Evolutionary conservation across 1,140 invertebrate genomes (phyloP).

Genomic region (Papilio polytes): DNA sequence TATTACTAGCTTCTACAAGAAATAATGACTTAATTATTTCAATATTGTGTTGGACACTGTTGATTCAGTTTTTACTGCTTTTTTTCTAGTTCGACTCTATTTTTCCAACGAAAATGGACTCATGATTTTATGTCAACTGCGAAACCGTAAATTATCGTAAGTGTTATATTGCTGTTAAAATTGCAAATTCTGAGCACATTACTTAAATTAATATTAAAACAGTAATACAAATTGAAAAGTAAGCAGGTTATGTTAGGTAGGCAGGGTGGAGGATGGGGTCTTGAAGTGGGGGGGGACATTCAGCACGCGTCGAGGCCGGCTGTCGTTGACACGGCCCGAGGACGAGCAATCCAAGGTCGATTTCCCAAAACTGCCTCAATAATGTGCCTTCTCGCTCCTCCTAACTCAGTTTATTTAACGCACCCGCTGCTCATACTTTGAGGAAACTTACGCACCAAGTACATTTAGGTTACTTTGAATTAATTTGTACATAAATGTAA

Average conservation of each 20-base stretch:
- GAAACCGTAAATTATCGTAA: too few species aligned
- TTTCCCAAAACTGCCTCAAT: slow-evolving; percentile 55
- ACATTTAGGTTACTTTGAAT: background rate
- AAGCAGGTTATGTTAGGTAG: slow-evolving; percentile 28
- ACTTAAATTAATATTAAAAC: background rate
- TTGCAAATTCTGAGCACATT: background rate
- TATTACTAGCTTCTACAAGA: too few species aligned
- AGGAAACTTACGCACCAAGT: slow-evolving; percentile 4
- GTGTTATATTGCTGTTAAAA: background rate
- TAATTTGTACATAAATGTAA: too few species aligned
- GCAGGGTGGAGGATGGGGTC: slow-evolving; percentile 19
- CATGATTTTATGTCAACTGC: too few species aligned
- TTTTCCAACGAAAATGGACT: too few species aligned
- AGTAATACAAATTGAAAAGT: slow-evolving; percentile 6
- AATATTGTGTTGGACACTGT: too few species aligned
- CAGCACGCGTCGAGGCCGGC: slow-evolving; percentile 62
- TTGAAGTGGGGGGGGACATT: slow-evolving; percentile 44
- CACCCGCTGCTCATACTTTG: background rate
- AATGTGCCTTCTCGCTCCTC: slow-evolving; percentile 18
- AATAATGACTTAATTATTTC: too few species aligned
- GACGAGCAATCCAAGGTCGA: slow-evolving; percentile 74
- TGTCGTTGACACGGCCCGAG: slow-evolving; percentile 76
- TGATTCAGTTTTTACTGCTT: too few species aligned
- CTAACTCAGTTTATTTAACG: slow-evolving; percentile 31
- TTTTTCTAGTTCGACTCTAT: too few species aligned